Conservation (phyloP, 2,797 vertebrate species). For the Naso thynnoides region DNA sequence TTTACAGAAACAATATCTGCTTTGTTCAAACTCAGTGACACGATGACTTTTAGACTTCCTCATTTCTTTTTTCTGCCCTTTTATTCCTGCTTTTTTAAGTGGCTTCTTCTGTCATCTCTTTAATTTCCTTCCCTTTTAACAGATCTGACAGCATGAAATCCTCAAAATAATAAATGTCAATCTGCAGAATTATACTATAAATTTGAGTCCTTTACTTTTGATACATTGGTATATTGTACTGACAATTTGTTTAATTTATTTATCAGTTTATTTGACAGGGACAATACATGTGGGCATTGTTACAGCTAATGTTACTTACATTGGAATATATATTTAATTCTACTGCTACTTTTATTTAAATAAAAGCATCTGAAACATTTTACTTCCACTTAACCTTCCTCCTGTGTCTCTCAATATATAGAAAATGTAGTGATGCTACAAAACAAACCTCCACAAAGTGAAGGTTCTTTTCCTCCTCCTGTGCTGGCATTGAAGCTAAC, state of each 20-base stretch:
- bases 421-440: neutral
- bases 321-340: neutral
- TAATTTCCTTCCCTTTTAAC: neutral
- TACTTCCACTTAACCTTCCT: neutral
- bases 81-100: neutral
- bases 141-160: neutral
- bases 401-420: neutral
- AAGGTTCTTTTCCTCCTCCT: neutral
- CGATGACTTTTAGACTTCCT: neutral
- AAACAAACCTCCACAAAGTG: too few species aligned
- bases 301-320: neutral
- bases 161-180: neutral
- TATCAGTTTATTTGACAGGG: too few species aligned
- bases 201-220: neutral
- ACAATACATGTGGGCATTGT: too few species aligned
- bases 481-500: neutral
- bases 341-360: neutral
- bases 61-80: neutral
- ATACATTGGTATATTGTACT: slow-evolving; percentile 1
- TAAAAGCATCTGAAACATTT: neutral
- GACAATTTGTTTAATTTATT: neutral
- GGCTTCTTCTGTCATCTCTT: too few species aligned
- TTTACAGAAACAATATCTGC: too few species aligned
- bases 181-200: neutral
- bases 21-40: neutral